Percentiles rank a stretch among this genome's conserved stretches.
phyloP scores from a whole-genome alignment of 1,140 invertebrate genomes.

The Drosophila prosaltans region DNA sequence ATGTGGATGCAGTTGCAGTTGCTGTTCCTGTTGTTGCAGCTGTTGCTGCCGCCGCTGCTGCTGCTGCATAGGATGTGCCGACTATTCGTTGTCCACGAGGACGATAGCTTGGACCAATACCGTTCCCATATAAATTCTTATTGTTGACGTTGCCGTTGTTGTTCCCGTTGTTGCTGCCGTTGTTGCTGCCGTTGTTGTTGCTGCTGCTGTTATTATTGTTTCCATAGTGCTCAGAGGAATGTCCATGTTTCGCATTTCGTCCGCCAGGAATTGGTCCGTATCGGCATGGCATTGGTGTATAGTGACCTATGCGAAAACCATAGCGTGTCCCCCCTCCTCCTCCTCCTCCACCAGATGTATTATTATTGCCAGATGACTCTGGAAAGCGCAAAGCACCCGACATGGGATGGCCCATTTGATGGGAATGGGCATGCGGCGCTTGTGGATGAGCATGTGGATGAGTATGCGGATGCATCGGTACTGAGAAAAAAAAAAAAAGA shows the following conservation, averaged over 20 bases:
- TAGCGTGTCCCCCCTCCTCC: background rate
- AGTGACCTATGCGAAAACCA: constrained; percentile 27
- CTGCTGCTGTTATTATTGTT: background rate
- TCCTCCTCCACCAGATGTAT: too few species aligned
- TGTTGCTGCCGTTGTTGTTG: too few species aligned
- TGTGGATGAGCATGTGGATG: constrained; percentile 8
- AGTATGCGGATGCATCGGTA: constrained; percentile 32
- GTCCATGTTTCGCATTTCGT: background rate
- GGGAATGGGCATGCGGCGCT: constrained; percentile 12
- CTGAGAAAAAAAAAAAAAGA: background rate
- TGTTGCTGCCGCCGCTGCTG: background rate
- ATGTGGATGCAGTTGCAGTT: background rate
- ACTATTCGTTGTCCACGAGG: background rate
- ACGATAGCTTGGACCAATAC: too few species aligned
- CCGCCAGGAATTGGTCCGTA: constrained; percentile 12
- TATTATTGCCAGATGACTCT: too few species aligned
- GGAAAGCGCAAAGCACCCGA: too few species aligned
- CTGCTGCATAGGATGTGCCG: background rate
- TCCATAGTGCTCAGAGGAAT: background rate
- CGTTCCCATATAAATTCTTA: background rate
- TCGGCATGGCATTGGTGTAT: constrained; percentile 34
- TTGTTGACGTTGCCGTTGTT: background rate
- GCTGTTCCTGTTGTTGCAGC: background rate
- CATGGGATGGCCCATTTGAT: constrained; percentile 3
- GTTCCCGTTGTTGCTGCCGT: too few species aligned